Conservation (phyloP, 2,113 vertebrate species). For the Apistogramma diplotaenia region DNA sequence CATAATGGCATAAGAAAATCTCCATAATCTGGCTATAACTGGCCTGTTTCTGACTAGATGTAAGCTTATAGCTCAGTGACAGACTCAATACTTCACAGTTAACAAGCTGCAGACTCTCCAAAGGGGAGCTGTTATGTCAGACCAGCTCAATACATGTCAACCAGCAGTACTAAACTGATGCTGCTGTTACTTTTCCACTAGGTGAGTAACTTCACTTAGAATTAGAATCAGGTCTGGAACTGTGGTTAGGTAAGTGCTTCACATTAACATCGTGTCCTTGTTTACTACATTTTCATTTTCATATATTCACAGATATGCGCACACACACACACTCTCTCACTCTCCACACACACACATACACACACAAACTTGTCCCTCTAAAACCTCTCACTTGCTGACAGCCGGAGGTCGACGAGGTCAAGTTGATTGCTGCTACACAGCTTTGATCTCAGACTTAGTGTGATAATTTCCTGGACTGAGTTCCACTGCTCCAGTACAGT, state of each 20-base stretch:
- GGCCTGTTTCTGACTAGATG: background rate
- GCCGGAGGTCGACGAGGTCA: constrained; percentile 40
- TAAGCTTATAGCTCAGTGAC: background rate
- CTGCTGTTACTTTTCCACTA: background rate
- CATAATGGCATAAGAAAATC: background rate
- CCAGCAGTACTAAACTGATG: background rate
- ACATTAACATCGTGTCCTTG: background rate
- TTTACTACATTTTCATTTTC: background rate
- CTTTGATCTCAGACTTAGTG: constrained; percentile 49
- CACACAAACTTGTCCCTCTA: background rate
- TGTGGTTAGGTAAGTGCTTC: background rate
- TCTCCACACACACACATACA: background rate
- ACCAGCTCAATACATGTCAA: background rate
- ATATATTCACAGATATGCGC: background rate
- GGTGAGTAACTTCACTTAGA: background rate
- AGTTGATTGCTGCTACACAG: constrained; percentile 8
- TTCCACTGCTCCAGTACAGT: background rate
- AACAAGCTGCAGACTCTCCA: background rate
- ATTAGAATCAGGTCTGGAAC: background rate
- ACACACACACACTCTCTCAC: background rate
- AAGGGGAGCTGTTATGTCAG: background rate
- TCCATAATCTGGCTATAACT: background rate
- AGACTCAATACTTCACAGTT: background rate
- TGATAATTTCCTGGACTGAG: constrained; percentile 13
- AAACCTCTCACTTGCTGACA: constrained; percentile 25